phyloP scores from a whole-genome alignment of 1,140 invertebrate species.

The Trissolcus basalis region DNA sequence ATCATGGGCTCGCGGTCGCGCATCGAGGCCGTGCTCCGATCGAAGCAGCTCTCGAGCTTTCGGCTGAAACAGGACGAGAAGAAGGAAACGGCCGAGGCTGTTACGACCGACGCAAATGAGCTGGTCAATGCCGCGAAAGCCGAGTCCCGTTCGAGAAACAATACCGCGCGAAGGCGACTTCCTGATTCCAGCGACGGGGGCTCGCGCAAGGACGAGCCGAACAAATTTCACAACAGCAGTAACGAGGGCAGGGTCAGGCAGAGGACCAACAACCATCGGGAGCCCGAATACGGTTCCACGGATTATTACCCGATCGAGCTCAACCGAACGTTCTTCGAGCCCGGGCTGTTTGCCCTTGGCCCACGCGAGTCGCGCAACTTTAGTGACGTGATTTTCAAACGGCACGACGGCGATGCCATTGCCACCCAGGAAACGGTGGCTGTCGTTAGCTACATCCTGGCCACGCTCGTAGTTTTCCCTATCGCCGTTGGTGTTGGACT shows the following conservation, averaged over 20 bases:
- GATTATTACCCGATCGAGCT: conserved; percentile 63
- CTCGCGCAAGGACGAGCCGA: conserved; percentile 49
- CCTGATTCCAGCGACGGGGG: conserved; percentile 38
- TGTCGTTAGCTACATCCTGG: conserved; percentile 73
- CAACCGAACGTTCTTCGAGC: conserved; percentile 67
- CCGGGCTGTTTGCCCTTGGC: conserved; percentile 61
- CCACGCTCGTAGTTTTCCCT: conserved; percentile 73
- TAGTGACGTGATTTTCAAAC: conserved; percentile 73
- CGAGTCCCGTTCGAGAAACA: conserved; percentile 52
- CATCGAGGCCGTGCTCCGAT: conserved; percentile 40
- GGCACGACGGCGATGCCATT: conserved; percentile 72
- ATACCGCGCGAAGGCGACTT: conserved; percentile 48
- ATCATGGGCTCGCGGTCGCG: conserved; percentile 41
- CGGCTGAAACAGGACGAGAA: conserved; percentile 36
- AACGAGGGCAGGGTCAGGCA: conserved; percentile 23
- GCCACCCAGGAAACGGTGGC: conserved; percentile 73
- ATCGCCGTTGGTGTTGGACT: conserved; percentile 74
- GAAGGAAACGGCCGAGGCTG: conserved; percentile 28
- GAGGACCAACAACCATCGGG: conserved; percentile 40
- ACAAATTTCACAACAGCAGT: conserved; percentile 37
- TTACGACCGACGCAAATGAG: conserved; percentile 47
- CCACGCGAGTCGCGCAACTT: conserved; percentile 68
- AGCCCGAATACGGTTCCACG: conserved; percentile 56
- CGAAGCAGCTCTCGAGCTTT: conserved; percentile 39
- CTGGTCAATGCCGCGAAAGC: conserved; percentile 42